Evolutionary conservation across 64 coral and sea anemone species (phyloP), one percentile per base, ranked within the genome.

Genomic region (Anthopleura sola): DNA sequence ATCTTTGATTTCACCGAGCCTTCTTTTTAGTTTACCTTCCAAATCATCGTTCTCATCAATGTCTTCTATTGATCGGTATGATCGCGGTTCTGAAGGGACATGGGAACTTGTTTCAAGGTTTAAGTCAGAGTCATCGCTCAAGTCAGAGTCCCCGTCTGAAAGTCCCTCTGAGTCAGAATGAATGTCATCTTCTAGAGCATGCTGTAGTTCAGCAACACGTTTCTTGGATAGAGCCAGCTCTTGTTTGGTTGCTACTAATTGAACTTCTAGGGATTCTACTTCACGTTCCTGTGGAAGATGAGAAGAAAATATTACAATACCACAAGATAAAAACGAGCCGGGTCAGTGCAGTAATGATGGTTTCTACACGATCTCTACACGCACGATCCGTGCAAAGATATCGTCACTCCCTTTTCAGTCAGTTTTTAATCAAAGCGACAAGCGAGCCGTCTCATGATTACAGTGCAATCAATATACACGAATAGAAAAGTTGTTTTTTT

Each of bases 181-280:
- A 86, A 98, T 89, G 74, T 94, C 91, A 64, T 98, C 95, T 87
- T 98, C 95, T 58, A 98, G 78, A 24, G 95, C 95, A 19, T 94
- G 95, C 29, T 98, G 95, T 8, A 98, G 50, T 36, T 98, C 95
- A 10, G 92, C 85, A 0, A 99, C 93, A 14, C 97, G 89, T 85
- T 99, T 99, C 80, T 99, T 99, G 26, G 92, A 87, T 37, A 95
- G 58, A 8, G 64, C 78, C 8, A 99, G 85, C 81, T 99, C 97
- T 71, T 94, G 93, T 80, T 99, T 99, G 49, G 91, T 85, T 0
- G 78, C 26, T 21, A 90, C 84, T n/a, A 99, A 81, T 49, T 87
- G 76, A 32, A 86, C 60, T 75, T 99, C 92, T 6, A 99, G 79
- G 56, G 84, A 36, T 37, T 99, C 93, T 12, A 99, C 84, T 14